These are phyloP conservation scores for Thelaira solivaga DNA, from an alignment of 2,888 invertebrate species.

Conservation along the genomic window DNA sequence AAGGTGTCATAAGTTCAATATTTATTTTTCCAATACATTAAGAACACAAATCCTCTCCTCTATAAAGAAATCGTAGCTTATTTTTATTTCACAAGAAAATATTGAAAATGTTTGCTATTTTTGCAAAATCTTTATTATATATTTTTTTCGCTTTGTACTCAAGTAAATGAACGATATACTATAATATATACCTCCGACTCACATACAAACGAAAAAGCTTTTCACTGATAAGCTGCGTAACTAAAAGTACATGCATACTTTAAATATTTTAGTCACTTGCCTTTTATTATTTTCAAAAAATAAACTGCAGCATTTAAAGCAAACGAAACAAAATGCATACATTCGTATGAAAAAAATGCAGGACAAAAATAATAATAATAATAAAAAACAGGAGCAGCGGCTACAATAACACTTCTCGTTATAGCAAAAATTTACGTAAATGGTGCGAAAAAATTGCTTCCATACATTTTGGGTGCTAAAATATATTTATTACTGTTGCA, in stretches of 20 bases:
- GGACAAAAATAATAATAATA: neutral
- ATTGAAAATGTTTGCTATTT: too few species aligned
- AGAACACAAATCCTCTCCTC: too few species aligned
- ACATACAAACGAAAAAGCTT: too few species aligned
- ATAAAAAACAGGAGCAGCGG: slow-evolving; percentile 17
- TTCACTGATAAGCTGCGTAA: neutral
- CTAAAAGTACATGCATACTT: slow-evolving; percentile 39
- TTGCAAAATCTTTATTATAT: too few species aligned
- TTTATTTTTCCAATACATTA: too few species aligned
- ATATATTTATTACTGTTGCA: slow-evolving; percentile 56
- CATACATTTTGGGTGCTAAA: slow-evolving; percentile 43
- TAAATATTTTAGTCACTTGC: slow-evolving; percentile 14
- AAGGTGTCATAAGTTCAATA: too few species aligned
- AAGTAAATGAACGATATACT: too few species aligned
- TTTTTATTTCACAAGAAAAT: too few species aligned
- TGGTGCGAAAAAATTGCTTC: slow-evolving; percentile 50
- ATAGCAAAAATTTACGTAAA: slow-evolving; percentile 53
- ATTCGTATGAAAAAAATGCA: neutral
- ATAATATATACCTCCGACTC: too few species aligned
- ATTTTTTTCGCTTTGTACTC: too few species aligned
- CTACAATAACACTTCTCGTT: slow-evolving; percentile 40
- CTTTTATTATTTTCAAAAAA: slow-evolving; percentile 26
- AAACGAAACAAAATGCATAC: neutral
- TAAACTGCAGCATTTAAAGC: slow-evolving; percentile 41
- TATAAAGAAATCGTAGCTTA: too few species aligned